Evolutionary conservation across 2,113 vertebrate species (phyloP).

Genomic region (Gavialis gangeticus): DNA sequence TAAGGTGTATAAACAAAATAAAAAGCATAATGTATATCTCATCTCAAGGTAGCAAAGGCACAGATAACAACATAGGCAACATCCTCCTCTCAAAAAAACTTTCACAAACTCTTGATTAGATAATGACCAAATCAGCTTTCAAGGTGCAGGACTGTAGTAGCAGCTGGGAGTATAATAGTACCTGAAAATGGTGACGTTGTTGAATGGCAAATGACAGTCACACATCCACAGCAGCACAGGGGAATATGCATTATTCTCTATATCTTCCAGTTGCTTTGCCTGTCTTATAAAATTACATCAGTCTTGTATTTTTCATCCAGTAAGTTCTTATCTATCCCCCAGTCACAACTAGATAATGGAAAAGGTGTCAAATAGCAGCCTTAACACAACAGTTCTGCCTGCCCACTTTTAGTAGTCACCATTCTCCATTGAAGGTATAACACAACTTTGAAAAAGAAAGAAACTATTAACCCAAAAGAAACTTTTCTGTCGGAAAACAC

Average conservation of each 20-base stretch:
- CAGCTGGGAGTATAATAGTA: not conserved
- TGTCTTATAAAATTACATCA: fast-evolving
- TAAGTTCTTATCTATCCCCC: not conserved
- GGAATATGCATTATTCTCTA: not conserved
- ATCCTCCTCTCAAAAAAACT: not conserved
- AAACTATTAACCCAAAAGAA: not conserved
- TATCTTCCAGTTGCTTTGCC: not conserved
- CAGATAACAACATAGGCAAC: too few relatives aligned
- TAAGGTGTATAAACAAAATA: not conserved
- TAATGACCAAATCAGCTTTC: not conserved
- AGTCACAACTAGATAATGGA: fast-evolving
- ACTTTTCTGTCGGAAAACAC: not conserved
- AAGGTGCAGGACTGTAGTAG: too few relatives aligned
- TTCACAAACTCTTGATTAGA: not conserved
- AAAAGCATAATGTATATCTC: not conserved
- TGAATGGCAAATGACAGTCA: not conserved
- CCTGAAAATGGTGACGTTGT: not conserved
- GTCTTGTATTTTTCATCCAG: not conserved
- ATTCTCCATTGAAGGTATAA: not conserved
- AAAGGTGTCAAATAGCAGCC: not conserved
- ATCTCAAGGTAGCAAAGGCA: not conserved
- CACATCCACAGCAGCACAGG: not conserved
- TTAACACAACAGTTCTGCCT: not conserved
- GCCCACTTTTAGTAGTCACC: not conserved
- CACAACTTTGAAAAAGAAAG: not conserved